Conservation (phyloP, 2,113 vertebrate species). For the Ceyx cyanopectus region DNA sequence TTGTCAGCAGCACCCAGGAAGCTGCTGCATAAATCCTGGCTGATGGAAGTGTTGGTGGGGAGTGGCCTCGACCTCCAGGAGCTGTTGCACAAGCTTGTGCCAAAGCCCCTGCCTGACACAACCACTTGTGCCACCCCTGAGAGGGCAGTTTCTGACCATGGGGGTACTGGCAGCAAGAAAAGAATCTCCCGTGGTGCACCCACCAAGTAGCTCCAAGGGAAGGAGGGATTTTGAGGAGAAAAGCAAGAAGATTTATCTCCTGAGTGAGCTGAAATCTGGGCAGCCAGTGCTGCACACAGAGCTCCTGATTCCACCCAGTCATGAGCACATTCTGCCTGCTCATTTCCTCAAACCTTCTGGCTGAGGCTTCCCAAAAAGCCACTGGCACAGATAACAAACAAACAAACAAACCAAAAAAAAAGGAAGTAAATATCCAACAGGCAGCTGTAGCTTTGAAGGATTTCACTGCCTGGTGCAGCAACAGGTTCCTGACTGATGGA, state of each 20-base stretch:
- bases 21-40: not conserved
- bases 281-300: no score
- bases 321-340: not conserved
- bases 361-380: not conserved
- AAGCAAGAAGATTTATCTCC: not conserved
- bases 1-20: not conserved
- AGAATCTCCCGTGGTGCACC: fast-evolving
- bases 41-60: not conserved
- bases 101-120: not conserved
- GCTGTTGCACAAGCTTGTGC: not conserved
- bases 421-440: not conserved
- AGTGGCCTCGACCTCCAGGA: not conserved
- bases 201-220: not conserved
- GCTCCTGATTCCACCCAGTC: not conserved
- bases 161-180: not conserved
- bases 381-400: not conserved
- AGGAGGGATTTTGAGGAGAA: not conserved
- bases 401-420: not conserved
- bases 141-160: not conserved
- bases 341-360: not conserved
- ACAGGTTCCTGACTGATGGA: not conserved
- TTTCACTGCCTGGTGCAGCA: not conserved
- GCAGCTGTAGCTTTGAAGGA: not conserved
- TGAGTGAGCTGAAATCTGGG: not conserved
- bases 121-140: not conserved